Evolutionary conservation across 64 coral and sea anemone species (phyloP).

Genomic region (Catalaphyllia jardinei): DNA sequence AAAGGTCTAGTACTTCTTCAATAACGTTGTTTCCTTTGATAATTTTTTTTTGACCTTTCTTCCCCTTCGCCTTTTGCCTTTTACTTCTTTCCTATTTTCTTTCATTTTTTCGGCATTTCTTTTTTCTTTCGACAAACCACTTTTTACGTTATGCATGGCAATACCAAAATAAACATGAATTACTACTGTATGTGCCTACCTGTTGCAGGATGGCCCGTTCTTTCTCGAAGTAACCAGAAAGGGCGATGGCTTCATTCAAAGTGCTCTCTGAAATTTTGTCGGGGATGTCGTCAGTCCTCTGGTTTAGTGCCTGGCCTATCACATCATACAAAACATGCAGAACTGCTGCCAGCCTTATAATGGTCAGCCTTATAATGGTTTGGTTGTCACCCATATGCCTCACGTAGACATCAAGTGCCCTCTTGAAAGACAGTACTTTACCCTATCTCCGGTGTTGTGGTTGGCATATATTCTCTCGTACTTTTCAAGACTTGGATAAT

Average conservation of each 20-base stretch:
- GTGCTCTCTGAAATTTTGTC: background rate
- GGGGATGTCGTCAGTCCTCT: conserved; percentile 19
- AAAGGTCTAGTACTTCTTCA: no score
- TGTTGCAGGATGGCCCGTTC: conserved; percentile 27
- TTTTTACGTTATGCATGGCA: no score
- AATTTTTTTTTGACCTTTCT: no score
- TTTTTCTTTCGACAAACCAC: no score
- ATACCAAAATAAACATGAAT: no score
- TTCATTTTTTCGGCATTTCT: no score
- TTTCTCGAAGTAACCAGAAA: conserved; percentile 14
- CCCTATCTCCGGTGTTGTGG: background rate
- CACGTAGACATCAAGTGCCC: conserved; percentile 1
- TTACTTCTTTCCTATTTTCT: no score
- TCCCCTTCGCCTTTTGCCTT: no score
- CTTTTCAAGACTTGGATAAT: no score
- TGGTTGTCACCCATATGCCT: background rate
- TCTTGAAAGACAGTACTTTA: background rate
- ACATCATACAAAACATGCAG: conserved; percentile 9
- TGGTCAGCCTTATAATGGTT: conserved; percentile 16
- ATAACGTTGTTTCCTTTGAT: no score
- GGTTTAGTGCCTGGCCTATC: conserved; percentile 5
- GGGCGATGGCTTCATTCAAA: background rate
- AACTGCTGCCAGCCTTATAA: conserved; percentile 18
- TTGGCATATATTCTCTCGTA: conserved; percentile 6
- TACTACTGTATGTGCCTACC: background rate